These are phyloP conservation scores for Lithophane ornitopus DNA, from an alignment of 2,888 invertebrate genomes.

Conservation along the genomic window DNA sequence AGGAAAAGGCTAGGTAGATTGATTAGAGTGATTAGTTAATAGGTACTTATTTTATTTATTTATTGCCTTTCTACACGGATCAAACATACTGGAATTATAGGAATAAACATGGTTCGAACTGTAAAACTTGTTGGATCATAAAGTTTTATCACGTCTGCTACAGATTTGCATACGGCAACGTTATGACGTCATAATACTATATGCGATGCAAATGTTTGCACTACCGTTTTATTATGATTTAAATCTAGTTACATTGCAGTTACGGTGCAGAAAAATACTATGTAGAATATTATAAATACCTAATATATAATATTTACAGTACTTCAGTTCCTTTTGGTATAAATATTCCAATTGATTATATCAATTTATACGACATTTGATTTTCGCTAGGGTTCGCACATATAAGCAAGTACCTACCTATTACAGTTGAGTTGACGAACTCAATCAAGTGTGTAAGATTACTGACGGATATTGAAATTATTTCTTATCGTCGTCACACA, in stretches of 20 bases:
- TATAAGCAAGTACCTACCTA: background rate
- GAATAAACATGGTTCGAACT: constrained; percentile 22
- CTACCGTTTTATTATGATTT: constrained; percentile 15
- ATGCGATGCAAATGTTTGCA: constrained; percentile 36
- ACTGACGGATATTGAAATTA: constrained; percentile 26
- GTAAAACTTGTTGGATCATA: constrained; percentile 42
- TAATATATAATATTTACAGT: background rate
- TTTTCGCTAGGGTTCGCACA: background rate
- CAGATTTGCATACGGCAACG: constrained; percentile 55
- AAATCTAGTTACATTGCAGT: constrained; percentile 18
- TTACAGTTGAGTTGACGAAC: constrained; percentile 10
- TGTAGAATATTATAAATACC: too few species aligned
- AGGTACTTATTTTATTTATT: too few species aligned
- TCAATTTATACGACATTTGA: constrained; percentile 26
- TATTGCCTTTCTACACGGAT: too few species aligned
- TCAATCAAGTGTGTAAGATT: constrained; percentile 27
- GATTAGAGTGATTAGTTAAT: too few species aligned
- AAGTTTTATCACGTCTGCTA: constrained; percentile 51
- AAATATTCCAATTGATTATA: constrained; percentile 30
- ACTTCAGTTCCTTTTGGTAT: background rate
- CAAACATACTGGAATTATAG: too few species aligned
- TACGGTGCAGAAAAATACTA: too few species aligned
- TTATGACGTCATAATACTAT: constrained; percentile 48
- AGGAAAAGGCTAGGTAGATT: too few species aligned
- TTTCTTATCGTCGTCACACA: constrained; percentile 1